These are phyloP conservation scores for Hipparchia sbordonii DNA, from an alignment of 2,888 invertebrate species.

Conservation along the genomic window DNA sequence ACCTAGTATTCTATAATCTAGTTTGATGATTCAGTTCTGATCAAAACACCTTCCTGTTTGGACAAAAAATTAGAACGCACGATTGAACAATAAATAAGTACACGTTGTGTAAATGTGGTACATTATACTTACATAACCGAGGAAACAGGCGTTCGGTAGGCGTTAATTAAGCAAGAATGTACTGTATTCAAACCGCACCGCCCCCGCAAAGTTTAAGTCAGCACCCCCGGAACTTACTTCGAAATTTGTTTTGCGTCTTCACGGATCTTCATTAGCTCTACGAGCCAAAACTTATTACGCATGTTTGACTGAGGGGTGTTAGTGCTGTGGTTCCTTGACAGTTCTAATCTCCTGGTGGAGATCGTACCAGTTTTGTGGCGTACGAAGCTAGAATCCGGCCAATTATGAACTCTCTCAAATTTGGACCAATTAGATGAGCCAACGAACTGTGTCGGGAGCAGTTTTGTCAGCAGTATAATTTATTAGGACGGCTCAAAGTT, in stretches of 20 bases:
- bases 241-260: slow-evolving; percentile 72
- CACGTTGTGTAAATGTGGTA: slow-evolving; percentile 14
- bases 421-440: slow-evolving; percentile 82
- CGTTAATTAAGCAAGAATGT: slow-evolving; percentile 76
- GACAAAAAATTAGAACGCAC: neutral
- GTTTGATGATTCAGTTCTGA: neutral
- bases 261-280: slow-evolving; percentile 72
- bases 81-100: slow-evolving; percentile 14
- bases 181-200: slow-evolving; percentile 67
- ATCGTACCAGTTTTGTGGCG: slow-evolving; percentile 73
- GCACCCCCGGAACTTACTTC: slow-evolving; percentile 63
- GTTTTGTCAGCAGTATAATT: slow-evolving; percentile 83
- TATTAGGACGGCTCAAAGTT: slow-evolving; percentile 80
- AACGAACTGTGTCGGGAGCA: slow-evolving; percentile 81
- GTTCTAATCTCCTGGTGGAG: slow-evolving; percentile 70
- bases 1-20: neutral
- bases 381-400: slow-evolving; percentile 70
- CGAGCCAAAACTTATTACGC: slow-evolving; percentile 71
- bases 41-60: neutral
- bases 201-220: slow-evolving; percentile 63
- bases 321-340: slow-evolving; percentile 63
- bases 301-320: slow-evolving; percentile 71
- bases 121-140: slow-evolving; percentile 24
- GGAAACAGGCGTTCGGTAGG: slow-evolving; percentile 32
- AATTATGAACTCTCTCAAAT: slow-evolving; percentile 79